These are phyloP conservation scores for Capreolus pygargus DNA, from an alignment of 2,113 vertebrate genomes.

Conservation along the genomic window DNA sequence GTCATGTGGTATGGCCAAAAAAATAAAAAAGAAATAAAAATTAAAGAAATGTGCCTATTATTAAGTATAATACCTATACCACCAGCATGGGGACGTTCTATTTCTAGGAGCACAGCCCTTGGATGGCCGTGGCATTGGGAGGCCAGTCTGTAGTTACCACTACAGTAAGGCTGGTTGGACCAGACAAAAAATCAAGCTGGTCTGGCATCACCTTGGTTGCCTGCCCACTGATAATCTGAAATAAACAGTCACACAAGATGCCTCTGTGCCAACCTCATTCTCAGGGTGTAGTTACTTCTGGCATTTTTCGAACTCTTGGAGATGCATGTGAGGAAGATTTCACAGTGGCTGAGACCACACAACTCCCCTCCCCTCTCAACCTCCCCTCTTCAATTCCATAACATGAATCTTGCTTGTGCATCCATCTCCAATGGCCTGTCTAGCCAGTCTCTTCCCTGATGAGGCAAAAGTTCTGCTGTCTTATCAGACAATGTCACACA, in stretches of 20 bases:
- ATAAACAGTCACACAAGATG: neutral
- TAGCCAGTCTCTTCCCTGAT: neutral
- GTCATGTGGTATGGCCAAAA: neutral
- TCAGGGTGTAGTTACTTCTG: neutral
- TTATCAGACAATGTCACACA: neutral
- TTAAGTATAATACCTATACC: neutral
- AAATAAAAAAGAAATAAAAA: neutral
- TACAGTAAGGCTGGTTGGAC: neutral
- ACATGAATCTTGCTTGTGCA: neutral
- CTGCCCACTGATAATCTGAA: neutral
- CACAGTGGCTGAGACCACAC: neutral
- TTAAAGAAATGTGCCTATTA: neutral
- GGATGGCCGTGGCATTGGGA: no score
- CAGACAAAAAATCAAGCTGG: neutral
- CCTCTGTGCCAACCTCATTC: neutral
- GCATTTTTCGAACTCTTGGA: neutral
- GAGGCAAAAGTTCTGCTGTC: neutral
- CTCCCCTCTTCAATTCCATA: neutral
- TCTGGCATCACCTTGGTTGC: no score
- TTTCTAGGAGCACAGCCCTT: neutral
- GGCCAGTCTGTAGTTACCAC: neutral
- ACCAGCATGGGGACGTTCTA: neutral
- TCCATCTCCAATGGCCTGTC: neutral
- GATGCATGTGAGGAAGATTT: neutral
- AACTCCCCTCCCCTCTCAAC: accelerated